Percentiles rank a stretch among this genome's conserved stretches.
Conservation (phyloP, 64 coral and sea anemone species). For the Porites australiensis region DNA sequence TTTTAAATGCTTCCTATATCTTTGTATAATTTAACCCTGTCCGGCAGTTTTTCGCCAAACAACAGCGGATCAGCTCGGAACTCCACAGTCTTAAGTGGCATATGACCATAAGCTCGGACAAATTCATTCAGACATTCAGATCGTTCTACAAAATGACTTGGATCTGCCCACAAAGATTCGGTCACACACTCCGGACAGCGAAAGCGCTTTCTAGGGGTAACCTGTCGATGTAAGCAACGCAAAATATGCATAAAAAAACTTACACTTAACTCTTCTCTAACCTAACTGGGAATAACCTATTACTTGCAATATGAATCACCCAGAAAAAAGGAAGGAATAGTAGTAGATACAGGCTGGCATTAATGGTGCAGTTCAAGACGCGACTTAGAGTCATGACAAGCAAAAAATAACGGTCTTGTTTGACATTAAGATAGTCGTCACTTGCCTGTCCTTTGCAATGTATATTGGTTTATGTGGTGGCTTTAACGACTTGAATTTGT, state of each 20-base stretch:
- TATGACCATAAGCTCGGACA: conserved; percentile 69
- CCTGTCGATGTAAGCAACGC: conserved; percentile 13
- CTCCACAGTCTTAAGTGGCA: conserved; percentile 85
- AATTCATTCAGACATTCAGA: conserved; percentile 91
- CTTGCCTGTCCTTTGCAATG: no score
- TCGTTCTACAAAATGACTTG: conserved; percentile 84
- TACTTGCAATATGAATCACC: no score
- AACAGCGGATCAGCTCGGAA: conserved; percentile 87
- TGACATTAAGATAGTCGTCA: no score
- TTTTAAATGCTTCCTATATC: conserved; percentile 72
- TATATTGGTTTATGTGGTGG: no score
- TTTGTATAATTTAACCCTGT: conserved; percentile 76
- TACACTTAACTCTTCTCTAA: no score
- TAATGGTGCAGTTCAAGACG: no score
- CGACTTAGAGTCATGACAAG: no score
- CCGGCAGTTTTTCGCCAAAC: conserved; percentile 80
- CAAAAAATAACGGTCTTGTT: no score
- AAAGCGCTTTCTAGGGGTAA: conserved; percentile 84
- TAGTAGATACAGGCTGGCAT: no score
- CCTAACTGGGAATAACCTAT: neutral
- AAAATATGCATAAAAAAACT: neutral
- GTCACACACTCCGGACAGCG: conserved; percentile 80
- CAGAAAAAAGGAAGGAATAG: no score
- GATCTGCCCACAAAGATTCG: conserved; percentile 89
- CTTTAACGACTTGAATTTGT: no score